Base-by-base conservation (phyloP, 2,113 vertebrate genomes). In the Aegotheles bennettii region DNA sequence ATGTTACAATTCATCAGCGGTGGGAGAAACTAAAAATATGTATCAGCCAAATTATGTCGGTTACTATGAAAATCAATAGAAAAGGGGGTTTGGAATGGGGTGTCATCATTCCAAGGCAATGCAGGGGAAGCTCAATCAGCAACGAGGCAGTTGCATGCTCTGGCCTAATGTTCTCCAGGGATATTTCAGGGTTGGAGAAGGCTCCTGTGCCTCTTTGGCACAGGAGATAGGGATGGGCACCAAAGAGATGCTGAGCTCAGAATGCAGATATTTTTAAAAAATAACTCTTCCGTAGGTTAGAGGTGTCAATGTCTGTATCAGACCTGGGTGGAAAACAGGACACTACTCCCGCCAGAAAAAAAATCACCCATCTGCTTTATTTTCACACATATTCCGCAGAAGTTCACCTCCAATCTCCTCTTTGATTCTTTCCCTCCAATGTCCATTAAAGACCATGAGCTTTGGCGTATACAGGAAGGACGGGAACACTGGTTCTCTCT, bases 41-140 rank as follows among this genome's bases (percentile, higher is more conserved):
- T 43, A 70, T 77, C 50, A 36, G 59, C n/a, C 63, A 84, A 90
- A 92, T 92, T 45, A 40, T 68, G 65, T 84, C 1, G 0, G 51
- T 93, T 96, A 60, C 79, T 40, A 40, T n/a, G 38, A 89, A 90
- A 94, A 96, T 90, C 83, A 81, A 86, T 93, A 92, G 47, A 5
- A 43, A 85, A 80, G 26, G 18, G 20, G 36, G 45, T 42, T 78
- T 40, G 85, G 87, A 95, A 78, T 78, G 79, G 63, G 59, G 76
- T 75, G 50, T 38, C 48, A 69, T 83, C 67, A 42, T 59, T 64
- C 78, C 85, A 64, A 75, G 54, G 25, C 61, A 80, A 31, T 2
- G 28, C 1, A 3, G 38, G 42, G 70, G n/a, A 59, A 92, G 68
- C 70, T 54, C 84, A 57, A 67, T 68, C 93, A 87, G 93, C 59